Conservation (phyloP, 2,888 invertebrate genomes). For the Andrena minutula region DNA sequence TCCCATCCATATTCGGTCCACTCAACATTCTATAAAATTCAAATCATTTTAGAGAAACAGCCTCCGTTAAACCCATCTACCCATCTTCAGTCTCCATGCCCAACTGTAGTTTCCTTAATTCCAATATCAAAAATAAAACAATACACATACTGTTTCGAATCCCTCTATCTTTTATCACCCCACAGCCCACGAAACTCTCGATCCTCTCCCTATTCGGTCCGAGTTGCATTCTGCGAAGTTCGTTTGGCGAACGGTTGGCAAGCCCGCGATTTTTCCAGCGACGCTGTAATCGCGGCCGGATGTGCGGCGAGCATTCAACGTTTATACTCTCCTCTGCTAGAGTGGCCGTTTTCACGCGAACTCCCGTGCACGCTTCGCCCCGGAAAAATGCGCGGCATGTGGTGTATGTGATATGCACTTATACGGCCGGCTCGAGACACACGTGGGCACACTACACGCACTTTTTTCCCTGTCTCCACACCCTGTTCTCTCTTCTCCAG, state of each 20-base stretch:
- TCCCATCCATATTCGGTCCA: too few relatives aligned
- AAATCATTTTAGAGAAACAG: too few relatives aligned
- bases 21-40: too few relatives aligned
- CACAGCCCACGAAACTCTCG: conserved; percentile 1
- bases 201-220: conserved; percentile 1
- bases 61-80: too few relatives aligned
- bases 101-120: background rate
- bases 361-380: conserved; percentile 41
- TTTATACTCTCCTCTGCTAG: conserved; percentile 17
- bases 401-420: conserved; percentile 72
- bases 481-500: conserved; percentile 62
- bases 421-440: conserved; percentile 70
- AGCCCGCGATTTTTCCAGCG: background rate
- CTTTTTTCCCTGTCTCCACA: conserved; percentile 65
- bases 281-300: conserved; percentile 39
- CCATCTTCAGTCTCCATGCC: too few relatives aligned
- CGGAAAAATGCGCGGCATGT: conserved; percentile 60
- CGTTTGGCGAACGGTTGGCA: background rate
- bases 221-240: background rate
- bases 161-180: background rate
- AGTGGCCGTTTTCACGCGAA: conserved; percentile 44
- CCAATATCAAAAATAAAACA: background rate
- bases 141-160: background rate
- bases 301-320: conserved; percentile 26
- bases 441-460: conserved; percentile 64